Conservation (phyloP, 2,888 invertebrate genomes). For the Agrochola circellaris region DNA sequence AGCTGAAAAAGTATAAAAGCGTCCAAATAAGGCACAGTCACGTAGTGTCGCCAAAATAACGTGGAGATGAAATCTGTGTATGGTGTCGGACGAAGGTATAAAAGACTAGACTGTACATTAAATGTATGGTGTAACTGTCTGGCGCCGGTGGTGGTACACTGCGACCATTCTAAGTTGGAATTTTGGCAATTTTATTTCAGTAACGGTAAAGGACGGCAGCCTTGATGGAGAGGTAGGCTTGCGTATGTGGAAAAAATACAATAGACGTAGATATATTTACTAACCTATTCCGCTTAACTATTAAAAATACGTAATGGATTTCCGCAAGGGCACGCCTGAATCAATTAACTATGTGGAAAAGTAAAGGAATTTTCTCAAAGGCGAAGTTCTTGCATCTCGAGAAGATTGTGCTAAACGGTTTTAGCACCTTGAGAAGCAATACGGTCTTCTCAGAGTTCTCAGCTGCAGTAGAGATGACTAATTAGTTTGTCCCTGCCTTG, state of each 20-base stretch:
- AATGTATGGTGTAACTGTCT: slow-evolving; percentile 81
- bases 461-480: neutral
- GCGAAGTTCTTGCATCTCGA: neutral
- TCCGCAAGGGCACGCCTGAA: no score
- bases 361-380: neutral
- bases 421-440: neutral
- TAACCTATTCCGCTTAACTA: no score
- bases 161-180: slow-evolving; percentile 52
- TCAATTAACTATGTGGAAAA: neutral
- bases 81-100: slow-evolving; percentile 65
- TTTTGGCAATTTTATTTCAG: neutral
- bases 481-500: neutral
- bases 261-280: no score
- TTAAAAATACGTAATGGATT: no score
- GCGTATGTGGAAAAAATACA: neutral
- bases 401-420: neutral
- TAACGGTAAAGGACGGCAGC: slow-evolving; percentile 23
- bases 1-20: slow-evolving; percentile 68
- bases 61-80: slow-evolving; percentile 86
- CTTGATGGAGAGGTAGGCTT: neutral
- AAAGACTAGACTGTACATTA: slow-evolving; percentile 20
- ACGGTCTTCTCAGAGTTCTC: neutral
- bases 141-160: slow-evolving; percentile 78
- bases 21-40: slow-evolving; percentile 83
- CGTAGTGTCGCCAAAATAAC: slow-evolving; percentile 87